A percentile compares a stretch with the other conserved stretches of the same genome.
Evolutionary conservation across 2,888 invertebrate species (phyloP).

Genomic region (Dusona sp.): DNA sequence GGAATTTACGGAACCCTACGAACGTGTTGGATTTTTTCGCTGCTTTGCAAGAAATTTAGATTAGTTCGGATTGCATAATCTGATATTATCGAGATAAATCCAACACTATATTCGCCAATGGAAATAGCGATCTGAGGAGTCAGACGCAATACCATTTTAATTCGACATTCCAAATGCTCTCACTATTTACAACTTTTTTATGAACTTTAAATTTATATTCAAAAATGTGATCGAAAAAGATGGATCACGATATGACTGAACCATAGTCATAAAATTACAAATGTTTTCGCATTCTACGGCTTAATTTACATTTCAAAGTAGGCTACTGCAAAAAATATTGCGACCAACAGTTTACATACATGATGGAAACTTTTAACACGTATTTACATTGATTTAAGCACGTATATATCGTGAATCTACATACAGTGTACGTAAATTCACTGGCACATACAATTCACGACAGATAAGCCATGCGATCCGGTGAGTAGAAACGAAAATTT

Average conservation of each 20-base stretch:
- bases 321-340: not conserved
- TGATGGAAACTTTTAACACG: not conserved
- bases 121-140: no score
- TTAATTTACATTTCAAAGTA: not conserved
- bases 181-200: not conserved
- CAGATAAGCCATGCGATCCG: conserved; percentile 71
- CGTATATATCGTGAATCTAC: not conserved
- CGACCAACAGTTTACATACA: not conserved
- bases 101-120: no score
- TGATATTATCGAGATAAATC: no score
- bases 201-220: not conserved
- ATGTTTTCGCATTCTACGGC: not conserved
- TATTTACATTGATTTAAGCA: conserved; percentile 14
- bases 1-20: no score
- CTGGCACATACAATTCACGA: conserved; percentile 8
- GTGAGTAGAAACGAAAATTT: conserved; percentile 62
- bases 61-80: no score
- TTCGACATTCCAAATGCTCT: no score
- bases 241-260: no score
- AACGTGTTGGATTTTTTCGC: no score
- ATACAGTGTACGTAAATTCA: conserved; percentile 41
- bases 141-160: not conserved
- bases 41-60: no score
- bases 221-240: not conserved
- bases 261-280: not conserved